These are phyloP conservation scores for Azorinus chamasolen DNA, from an alignment of 2,888 invertebrate genomes.

Conservation along the genomic window DNA sequence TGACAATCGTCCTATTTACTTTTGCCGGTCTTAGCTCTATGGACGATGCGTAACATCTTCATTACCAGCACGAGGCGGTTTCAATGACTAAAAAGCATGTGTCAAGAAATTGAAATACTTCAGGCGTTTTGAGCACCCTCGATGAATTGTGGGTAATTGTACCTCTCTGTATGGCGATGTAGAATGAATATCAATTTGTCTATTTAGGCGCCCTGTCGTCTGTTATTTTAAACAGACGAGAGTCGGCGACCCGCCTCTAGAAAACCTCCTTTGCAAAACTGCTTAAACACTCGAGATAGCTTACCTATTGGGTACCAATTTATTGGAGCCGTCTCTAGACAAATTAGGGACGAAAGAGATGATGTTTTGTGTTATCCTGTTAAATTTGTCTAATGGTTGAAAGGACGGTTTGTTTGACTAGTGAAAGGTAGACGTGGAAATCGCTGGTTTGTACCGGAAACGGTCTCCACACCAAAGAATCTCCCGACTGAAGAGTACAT, in stretches of 20 bases:
- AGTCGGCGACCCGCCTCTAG: conserved; percentile 51
- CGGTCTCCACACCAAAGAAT: no score
- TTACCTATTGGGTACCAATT: conserved; percentile 57
- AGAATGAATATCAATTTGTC: conserved; percentile 63
- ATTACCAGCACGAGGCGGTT: conserved; percentile 42
- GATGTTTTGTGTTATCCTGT: conserved; percentile 24
- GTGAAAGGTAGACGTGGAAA: neutral
- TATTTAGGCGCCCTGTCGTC: conserved; percentile 63
- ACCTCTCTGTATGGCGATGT: no score
- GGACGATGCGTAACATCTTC: conserved; percentile 39
- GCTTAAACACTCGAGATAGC: conserved; percentile 53
- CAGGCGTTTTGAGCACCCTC: conserved; percentile 48
- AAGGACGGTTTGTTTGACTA: conserved; percentile 4
- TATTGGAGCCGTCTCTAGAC: conserved; percentile 33
- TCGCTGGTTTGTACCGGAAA: conserved; percentile 2
- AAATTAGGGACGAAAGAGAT: conserved; percentile 29
- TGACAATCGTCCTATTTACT: conserved; percentile 38
- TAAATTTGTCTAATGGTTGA: conserved; percentile 30
- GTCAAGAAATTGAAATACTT: conserved; percentile 42
- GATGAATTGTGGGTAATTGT: conserved; percentile 40
- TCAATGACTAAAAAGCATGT: conserved; percentile 44
- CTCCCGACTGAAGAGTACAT: no score
- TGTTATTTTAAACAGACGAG: conserved; percentile 63
- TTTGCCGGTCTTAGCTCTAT: conserved; percentile 7
- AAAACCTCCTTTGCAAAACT: conserved; percentile 38